Evolutionary conservation across 2,113 vertebrate genomes (phyloP), one percentile per base, ranked within the genome.

Genomic region (Perca schrenkii): DNA sequence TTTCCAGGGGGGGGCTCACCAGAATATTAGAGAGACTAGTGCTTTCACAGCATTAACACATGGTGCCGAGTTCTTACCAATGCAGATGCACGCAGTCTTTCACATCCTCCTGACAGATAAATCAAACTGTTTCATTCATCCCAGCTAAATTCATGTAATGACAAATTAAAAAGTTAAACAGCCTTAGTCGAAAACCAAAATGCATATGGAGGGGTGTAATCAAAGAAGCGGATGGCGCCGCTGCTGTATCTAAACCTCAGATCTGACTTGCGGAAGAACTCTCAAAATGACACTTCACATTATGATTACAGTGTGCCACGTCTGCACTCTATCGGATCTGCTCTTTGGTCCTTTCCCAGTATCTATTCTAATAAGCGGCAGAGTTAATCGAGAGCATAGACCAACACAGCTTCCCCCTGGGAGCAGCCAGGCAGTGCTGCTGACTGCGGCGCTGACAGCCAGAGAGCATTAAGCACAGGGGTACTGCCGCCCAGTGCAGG

Each of bases 331-430:
- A 76, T 82, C 43, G 31, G 82, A 84, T 86, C 74, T 76, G 79
- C 78, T 88, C 82, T 84, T 64, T 88, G 84, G 79, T 86, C 79
- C 79, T 77, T 88, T 62, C 73, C 88, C 56, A 16, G 89, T 91
- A 93, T 93, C 90, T 90, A 89, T 92, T 92, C 89, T 91, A 94
- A 94, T 93, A 91, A 92, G 88, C 62, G 8, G 86, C 85, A 67
- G 77, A 93, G 89, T 91, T 93, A 93, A 93, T 93, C 86, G 88
- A 91, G 92, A 94, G 93, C 89, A 77, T 73, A 83, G 92, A 90
- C 80, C 86, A 92, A 93, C 92, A 92, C 88, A 88, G 84, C 77
- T 74, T 74, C 77, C 93, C 84, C 63, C 82, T 84, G 90, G 52
- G 91, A 92, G 87, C 86, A 90, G 84, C 88, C 88, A 89, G 75